Evolutionary conservation across 2,113 vertebrate genomes (phyloP), one percentile per base, ranked within the genome.

Genomic region (Apaloderma vittatum): DNA sequence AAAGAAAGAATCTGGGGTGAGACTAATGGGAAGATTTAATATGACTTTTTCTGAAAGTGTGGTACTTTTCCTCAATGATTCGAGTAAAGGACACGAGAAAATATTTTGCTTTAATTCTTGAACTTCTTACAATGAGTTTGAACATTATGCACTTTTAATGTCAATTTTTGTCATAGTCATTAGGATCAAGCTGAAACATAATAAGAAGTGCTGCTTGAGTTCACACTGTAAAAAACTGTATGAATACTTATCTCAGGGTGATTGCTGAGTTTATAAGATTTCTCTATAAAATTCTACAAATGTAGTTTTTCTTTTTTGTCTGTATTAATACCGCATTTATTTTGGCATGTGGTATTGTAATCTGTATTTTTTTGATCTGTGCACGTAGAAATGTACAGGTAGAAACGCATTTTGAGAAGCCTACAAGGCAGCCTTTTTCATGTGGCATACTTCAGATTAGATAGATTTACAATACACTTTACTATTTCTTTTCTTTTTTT

Each of bases 21-120:
- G 52, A 83, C 75, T 94, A 86, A 87, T 72, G 83, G 34, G 34
- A 68, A 59, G 22, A 65, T 96, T 96, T 86, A 81, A 85, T 86
- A 54, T 87, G 52, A 65, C n/a, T 65, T 79, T 71, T 95, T 32
- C 32, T 55, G 62, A 73, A 81, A 85, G 43, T 5, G 2, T 40
- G 32, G 26, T 81, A 11, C 23, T 58, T 89, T 93, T 63, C 45
- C 61, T 85, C 65, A 78, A 11, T 75, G 48, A 8, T 45, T 67
- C 0, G 0, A 88, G 54, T 61, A 76, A 93, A 89, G 55, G 37
- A 70, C 32, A 3, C 6, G 61, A 86, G 58, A 58, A 70, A 74
- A 78, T 74, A 4, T 77, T 90, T 59, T 75, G 48, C 65, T 85
- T 89, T 87, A 36, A 36, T 57, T 91, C 65, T 63, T 61, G 13